A percentile compares a stretch with the other conserved stretches of the same genome.
These are phyloP conservation scores for Tetheella fluctuosa DNA, from an alignment of 2,888 invertebrate species.

Conservation along the genomic window DNA sequence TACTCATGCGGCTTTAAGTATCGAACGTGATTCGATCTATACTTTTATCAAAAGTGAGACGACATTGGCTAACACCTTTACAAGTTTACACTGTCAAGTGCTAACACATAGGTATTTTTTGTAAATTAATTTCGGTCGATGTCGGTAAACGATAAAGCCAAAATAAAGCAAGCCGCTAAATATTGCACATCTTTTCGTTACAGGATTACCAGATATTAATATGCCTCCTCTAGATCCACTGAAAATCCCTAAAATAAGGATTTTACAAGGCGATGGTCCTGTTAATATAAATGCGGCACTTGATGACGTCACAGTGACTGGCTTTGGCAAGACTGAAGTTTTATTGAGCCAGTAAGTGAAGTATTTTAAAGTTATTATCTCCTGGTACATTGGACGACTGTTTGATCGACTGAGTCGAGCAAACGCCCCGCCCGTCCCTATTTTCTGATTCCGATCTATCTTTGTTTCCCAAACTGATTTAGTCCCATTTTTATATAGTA, in stretches of 20 bases:
- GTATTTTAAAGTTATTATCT: slow-evolving; percentile 39
- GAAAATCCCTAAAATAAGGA: slow-evolving; percentile 85
- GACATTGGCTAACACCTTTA: not conserved
- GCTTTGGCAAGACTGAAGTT: slow-evolving; percentile 86
- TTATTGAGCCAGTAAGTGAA: slow-evolving; percentile 85
- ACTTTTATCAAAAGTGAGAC: slow-evolving; percentile 15
- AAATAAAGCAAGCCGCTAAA: not conserved
- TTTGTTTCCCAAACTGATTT: not conserved
- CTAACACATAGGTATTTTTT: not conserved
- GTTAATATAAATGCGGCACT: slow-evolving; percentile 88
- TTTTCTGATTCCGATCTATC: not conserved
- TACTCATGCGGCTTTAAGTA: slow-evolving; percentile 54
- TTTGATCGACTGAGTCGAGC: slow-evolving; percentile 69
- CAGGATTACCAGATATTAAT: slow-evolving; percentile 84
- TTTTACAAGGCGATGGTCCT: slow-evolving; percentile 88
- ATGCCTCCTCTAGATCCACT: slow-evolving; percentile 87
- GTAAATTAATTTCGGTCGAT: not conserved
- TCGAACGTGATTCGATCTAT: slow-evolving; percentile 37
- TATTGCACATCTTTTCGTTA: slow-evolving; percentile 22
- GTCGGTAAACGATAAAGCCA: not conserved
- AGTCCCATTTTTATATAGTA: too few species aligned
- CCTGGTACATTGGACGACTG: slow-evolving; percentile 67
- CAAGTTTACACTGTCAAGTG: too few species aligned
- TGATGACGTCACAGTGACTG: slow-evolving; percentile 85
- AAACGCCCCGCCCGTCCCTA: slow-evolving; percentile 26